phyloP scores from a whole-genome alignment of 2,888 invertebrate genomes.

The Macroteleia sp. region DNA sequence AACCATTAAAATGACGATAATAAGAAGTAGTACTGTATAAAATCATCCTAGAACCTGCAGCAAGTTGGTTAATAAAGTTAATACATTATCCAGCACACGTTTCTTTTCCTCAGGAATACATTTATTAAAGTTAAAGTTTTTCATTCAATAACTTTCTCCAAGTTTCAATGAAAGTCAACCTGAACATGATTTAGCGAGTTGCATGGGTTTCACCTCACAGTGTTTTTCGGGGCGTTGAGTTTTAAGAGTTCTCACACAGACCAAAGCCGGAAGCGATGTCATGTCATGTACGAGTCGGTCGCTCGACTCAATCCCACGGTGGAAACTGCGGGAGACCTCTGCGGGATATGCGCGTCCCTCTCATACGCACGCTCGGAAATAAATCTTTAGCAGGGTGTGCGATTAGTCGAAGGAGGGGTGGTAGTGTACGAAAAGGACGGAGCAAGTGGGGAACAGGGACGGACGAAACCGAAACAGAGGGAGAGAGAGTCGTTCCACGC shows the following conservation, averaged over 20 bases:
- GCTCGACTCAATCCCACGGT: slow-evolving; percentile 79
- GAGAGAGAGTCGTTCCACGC: slow-evolving; percentile 59
- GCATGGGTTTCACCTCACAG: slow-evolving; percentile 19
- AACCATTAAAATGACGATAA: too few species aligned
- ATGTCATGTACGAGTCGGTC: slow-evolving; percentile 71
- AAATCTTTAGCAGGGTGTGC: slow-evolving; percentile 81
- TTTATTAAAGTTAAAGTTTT: not conserved
- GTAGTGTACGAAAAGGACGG: slow-evolving; percentile 51
- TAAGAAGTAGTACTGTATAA: too few species aligned
- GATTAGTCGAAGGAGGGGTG: slow-evolving; percentile 79
- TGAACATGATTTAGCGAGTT: slow-evolving; percentile 3
- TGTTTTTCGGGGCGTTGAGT: slow-evolving; percentile 56
- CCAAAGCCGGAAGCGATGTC: slow-evolving; percentile 76
- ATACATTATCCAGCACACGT: too few species aligned
- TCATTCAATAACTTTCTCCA: not conserved
- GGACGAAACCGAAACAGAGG: slow-evolving; percentile 30
- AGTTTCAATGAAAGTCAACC: slow-evolving; percentile 13
- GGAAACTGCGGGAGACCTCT: slow-evolving; percentile 80
- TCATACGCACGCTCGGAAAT: slow-evolving; percentile 76
- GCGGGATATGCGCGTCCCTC: slow-evolving; percentile 77
- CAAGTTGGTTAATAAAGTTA: too few species aligned
- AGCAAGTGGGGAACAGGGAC: slow-evolving; percentile 10
- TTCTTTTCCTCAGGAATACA: too few species aligned
- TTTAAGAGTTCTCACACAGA: slow-evolving; percentile 74
- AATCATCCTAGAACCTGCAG: too few species aligned